These are phyloP conservation scores for Scrobipalpa costella DNA, from an alignment of 2,888 invertebrate genomes.

Conservation along the genomic window DNA sequence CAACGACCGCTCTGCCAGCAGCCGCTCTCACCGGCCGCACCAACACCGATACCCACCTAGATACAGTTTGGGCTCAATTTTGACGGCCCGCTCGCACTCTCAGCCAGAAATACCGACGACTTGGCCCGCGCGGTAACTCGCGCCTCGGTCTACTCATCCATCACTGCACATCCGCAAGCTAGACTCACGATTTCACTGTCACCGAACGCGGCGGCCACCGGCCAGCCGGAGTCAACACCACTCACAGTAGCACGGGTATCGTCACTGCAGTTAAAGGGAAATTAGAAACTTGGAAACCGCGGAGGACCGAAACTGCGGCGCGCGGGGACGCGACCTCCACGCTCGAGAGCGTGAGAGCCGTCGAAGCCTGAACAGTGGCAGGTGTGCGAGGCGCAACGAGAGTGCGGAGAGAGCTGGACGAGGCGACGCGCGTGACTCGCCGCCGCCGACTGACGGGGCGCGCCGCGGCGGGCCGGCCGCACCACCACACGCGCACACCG, in stretches of 20 bases:
- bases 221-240: conserved; percentile 67
- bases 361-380: conserved; percentile 67
- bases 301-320: conserved; percentile 57
- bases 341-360: conserved; percentile 74
- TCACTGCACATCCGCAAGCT: conserved; percentile 81
- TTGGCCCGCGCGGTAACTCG: conserved; percentile 59
- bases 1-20: conserved; percentile 57
- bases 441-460: conserved; percentile 79
- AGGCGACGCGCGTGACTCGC: conserved; percentile 78
- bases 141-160: conserved; percentile 74
- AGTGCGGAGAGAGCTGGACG: conserved; percentile 59
- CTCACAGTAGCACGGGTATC: conserved; percentile 57
- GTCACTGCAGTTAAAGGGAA: conserved; percentile 48
- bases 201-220: conserved; percentile 67
- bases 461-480: conserved; percentile 68
- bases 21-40: conserved; percentile 47
- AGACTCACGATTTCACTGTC: conserved; percentile 78
- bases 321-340: conserved; percentile 69
- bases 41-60: conserved; percentile 67
- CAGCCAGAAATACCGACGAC: conserved; percentile 62
- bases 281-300: conserved; percentile 45
- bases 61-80: conserved; percentile 81
- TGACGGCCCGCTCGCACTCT: conserved; percentile 71
- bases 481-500: conserved; percentile 62
- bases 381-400: conserved; percentile 62